Conservation (phyloP, 1,140 invertebrate genomes). For the Tetragonula clypearis region DNA sequence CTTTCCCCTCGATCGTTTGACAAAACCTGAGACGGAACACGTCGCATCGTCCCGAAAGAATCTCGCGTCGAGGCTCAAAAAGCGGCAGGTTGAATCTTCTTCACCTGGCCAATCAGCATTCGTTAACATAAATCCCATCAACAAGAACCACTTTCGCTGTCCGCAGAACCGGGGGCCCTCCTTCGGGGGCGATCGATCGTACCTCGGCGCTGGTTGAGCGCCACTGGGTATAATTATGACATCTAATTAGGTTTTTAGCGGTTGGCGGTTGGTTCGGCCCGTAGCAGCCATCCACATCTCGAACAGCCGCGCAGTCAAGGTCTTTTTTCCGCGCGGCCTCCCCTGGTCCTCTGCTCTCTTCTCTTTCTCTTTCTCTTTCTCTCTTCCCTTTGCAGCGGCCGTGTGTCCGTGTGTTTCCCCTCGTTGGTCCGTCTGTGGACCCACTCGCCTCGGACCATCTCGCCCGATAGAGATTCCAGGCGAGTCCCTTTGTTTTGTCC, state of each 20-base stretch:
- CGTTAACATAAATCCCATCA: neutral
- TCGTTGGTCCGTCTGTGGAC: neutral
- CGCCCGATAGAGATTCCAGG: slow-evolving; percentile 70
- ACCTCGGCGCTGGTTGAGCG: slow-evolving; percentile 62
- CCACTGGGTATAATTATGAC: slow-evolving; percentile 80
- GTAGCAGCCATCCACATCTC: slow-evolving; percentile 61
- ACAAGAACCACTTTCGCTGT: neutral
- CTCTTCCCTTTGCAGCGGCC: too few relatives aligned
- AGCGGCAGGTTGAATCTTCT: neutral
- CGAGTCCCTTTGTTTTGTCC: slow-evolving; percentile 71
- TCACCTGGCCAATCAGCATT: neutral
- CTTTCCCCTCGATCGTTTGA: neutral
- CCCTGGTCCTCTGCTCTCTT: slow-evolving; percentile 57
- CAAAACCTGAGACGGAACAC: neutral
- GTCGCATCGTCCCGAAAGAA: neutral
- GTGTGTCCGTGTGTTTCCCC: neutral
- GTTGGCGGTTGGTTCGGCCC: slow-evolving; percentile 70
- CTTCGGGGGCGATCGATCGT: neutral
- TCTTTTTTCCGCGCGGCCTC: slow-evolving; percentile 69
- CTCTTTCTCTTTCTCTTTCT: neutral
- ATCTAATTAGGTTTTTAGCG: slow-evolving; percentile 81
- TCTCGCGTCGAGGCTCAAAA: neutral
- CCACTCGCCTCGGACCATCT: slow-evolving; percentile 20
- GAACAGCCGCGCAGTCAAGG: slow-evolving; percentile 65
- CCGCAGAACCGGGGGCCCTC: neutral